Evolutionary conservation across 1,140 invertebrate species (phyloP).

Genomic region (Pachypeltis micranthus): DNA sequence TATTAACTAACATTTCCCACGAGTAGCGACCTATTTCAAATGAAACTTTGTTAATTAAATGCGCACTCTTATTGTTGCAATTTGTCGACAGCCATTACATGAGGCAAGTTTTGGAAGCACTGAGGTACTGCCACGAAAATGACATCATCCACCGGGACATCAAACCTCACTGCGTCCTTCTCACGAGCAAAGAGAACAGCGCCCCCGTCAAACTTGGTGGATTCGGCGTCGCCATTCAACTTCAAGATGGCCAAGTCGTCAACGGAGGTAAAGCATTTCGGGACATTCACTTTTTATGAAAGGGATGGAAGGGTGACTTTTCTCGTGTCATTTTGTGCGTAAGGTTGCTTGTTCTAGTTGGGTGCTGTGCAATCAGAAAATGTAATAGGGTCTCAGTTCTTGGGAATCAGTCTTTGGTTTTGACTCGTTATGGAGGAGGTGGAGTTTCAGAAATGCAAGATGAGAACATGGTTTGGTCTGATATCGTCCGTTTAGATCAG

Average conservation of each 20-base stretch:
- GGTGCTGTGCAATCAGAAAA: too few species aligned
- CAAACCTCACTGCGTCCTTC: constrained; percentile 85
- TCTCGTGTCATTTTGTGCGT: too few species aligned
- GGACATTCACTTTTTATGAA: not conserved
- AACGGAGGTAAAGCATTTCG: constrained; percentile 49
- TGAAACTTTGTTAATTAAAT: too few species aligned
- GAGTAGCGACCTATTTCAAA: too few species aligned
- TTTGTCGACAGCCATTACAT: constrained; percentile 80
- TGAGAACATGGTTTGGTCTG: too few species aligned
- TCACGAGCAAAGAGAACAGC: constrained; percentile 92
- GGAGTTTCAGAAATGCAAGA: too few species aligned
- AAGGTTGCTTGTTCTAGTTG: too few species aligned
- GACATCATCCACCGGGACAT: constrained; percentile 94
- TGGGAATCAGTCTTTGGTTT: too few species aligned
- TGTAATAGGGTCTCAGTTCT: too few species aligned
- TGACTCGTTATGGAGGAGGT: too few species aligned
- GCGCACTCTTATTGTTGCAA: not conserved
- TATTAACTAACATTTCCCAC: too few species aligned
- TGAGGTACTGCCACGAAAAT: constrained; percentile 94
- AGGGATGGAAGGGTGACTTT: not conserved
- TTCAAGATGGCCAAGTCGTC: constrained; percentile 60
- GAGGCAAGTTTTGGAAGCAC: constrained; percentile 87
- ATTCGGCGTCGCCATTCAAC: constrained; percentile 91
- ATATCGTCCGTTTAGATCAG: too few species aligned
- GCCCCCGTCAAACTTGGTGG: constrained; percentile 95